Evolutionary conservation across 2,113 vertebrate species (phyloP).

Genomic region (Ifrita kowaldi): DNA sequence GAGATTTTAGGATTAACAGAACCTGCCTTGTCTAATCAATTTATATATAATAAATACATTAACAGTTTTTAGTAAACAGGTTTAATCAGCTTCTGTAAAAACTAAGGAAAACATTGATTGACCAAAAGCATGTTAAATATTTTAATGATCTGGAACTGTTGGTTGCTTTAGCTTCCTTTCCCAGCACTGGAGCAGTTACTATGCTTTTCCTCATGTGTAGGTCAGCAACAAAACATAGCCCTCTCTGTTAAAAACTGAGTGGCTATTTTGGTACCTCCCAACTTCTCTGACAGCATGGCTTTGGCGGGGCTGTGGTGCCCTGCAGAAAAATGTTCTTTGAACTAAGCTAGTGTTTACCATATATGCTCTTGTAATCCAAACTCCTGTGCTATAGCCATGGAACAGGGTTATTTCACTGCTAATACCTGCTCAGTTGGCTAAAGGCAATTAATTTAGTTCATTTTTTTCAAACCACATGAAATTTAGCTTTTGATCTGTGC

Average conservation of each 20-base stretch:
- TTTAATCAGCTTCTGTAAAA: not conserved
- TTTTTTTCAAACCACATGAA: not conserved
- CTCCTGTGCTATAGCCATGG: not conserved
- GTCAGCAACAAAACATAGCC: not conserved
- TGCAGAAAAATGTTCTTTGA: not conserved
- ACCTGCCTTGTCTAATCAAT: not conserved
- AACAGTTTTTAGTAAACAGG: not conserved
- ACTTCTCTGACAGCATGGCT: not conserved
- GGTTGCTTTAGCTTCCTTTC: not conserved
- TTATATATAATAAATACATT: not conserved
- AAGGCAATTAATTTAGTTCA: not conserved
- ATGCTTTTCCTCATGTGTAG: not conserved
- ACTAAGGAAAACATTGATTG: not conserved
- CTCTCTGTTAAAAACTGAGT: not conserved
- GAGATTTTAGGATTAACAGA: not conserved
- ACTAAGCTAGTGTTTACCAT: not conserved
- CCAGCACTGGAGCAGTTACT: not conserved
- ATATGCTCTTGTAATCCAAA: not conserved
- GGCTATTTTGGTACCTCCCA: not conserved
- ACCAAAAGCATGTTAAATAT: not conserved
- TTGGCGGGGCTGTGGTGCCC: not conserved
- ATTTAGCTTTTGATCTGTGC: not conserved
- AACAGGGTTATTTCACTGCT: not conserved
- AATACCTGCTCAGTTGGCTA: not conserved
- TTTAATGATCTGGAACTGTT: not conserved